Percentiles rank a stretch among this genome's conserved stretches.
Evolutionary conservation across 2,888 invertebrate species (phyloP).

Genomic region (Diadromus collaris): DNA sequence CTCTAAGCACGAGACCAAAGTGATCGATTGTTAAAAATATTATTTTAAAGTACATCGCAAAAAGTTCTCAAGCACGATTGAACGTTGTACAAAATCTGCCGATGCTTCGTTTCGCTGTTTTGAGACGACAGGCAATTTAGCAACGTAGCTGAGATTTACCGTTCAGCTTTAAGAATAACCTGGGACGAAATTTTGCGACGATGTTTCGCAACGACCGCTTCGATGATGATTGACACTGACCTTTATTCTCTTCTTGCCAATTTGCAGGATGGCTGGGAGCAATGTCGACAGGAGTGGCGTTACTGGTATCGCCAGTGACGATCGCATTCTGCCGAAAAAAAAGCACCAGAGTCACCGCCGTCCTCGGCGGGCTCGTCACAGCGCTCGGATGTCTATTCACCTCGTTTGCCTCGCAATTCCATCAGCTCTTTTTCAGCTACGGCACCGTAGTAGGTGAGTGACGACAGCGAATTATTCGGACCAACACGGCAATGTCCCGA

Average conservation of each 20-base stretch:
- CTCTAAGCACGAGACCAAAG: too few species aligned
- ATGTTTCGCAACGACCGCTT: not conserved
- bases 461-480: conserved; percentile 39
- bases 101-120: too few species aligned
- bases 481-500: not conserved
- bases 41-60: too few species aligned
- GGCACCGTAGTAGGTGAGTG: conserved; percentile 82
- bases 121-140: too few species aligned
- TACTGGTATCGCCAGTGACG: conserved; percentile 91
- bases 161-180: not conserved
- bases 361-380: conserved; percentile 92
- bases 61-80: too few species aligned
- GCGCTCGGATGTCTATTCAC: conserved; percentile 94
- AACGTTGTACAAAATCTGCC: too few species aligned
- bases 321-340: conserved; percentile 92
- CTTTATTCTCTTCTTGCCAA: conserved; percentile 74
- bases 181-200: not conserved
- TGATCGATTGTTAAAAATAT: too few species aligned
- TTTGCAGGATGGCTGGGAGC: conserved; percentile 91
- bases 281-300: conserved; percentile 88
- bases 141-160: not conserved
- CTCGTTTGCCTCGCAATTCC: conserved; percentile 94
- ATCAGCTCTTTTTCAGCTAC: conserved; percentile 94
- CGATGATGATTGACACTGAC: not conserved
- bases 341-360: conserved; percentile 93